These are phyloP conservation scores for Zonitis immaculata DNA, from an alignment of 2,888 invertebrate genomes.

Conservation along the genomic window DNA sequence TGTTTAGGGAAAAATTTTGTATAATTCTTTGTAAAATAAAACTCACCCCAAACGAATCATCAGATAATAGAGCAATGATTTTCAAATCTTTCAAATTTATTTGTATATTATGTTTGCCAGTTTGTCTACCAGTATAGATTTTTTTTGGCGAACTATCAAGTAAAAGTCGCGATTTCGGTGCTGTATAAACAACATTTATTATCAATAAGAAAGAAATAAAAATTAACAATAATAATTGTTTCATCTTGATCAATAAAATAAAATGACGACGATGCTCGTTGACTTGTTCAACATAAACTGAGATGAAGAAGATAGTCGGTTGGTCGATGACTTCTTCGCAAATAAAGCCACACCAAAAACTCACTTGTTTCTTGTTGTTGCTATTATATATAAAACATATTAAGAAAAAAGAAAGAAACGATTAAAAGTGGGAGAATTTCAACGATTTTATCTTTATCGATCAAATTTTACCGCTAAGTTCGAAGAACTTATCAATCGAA, in stretches of 20 bases:
- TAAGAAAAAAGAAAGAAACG: no score
- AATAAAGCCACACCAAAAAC: no score
- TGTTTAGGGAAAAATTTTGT: no score
- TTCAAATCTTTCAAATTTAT: slow-evolving; percentile 74
- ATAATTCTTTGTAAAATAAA: background rate
- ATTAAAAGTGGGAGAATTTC: background rate
- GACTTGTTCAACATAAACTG: background rate
- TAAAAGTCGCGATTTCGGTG: background rate
- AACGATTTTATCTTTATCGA: background rate
- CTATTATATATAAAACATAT: no score
- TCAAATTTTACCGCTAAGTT: background rate
- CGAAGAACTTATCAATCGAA: no score
- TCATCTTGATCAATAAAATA: no score
- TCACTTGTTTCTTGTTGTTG: no score
- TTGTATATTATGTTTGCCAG: slow-evolving; percentile 73
- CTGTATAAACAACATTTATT: background rate
- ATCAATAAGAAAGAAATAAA: background rate
- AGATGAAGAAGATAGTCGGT: no score
- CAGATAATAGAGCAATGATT: slow-evolving; percentile 64
- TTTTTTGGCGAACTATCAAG: slow-evolving; percentile 24
- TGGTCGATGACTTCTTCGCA: slow-evolving; percentile 23
- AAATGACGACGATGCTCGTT: background rate
- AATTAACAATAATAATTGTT: background rate
- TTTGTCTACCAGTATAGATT: slow-evolving; percentile 67
- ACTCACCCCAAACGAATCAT: slow-evolving; percentile 59